Evolutionary conservation across 2,888 invertebrate genomes (phyloP), one percentile per base, ranked within the genome.

Genomic region (Drosophila hamatofila): DNA sequence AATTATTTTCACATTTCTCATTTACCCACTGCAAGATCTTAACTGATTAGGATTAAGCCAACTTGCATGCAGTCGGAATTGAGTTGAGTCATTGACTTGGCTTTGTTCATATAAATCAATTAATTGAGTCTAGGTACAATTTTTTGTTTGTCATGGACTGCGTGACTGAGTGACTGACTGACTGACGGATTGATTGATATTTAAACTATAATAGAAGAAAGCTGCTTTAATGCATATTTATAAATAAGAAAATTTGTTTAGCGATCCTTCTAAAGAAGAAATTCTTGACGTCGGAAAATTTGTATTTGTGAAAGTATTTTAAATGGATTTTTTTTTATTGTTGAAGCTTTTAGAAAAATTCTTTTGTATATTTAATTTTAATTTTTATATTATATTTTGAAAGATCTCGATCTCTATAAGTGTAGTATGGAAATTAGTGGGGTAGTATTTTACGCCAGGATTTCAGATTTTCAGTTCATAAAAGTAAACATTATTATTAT

Each of bases 1-100:
- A 49, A 49, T 49, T 49, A 33, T 33, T 49, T 49, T 49, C 49
- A 49, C 49, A 49, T 49, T 49, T 49, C 12, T 30, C 49, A 49
- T 30, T 49, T 49, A 14, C 18, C 21, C 25, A 46, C 7, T 23
- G 27, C 49, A 14, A 18, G 33, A 49, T 18, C 49, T n/a, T 7
- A 14, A 8, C 49, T 21, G 14, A 14, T 33, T 33, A 8, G 7
- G 18, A 7, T 30, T 18, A 12, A 6, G 48, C 27, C 48, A 27
- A 11, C 48, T 30, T 48, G 44, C 12, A 23, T 16, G 44, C 16
- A 23, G 8, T 27, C 46, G 16, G 11, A 33, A 49, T 33, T 12
- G 3, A 30, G 48, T 21, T 3, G 49, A 33, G 49, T 49, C 49
- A 49, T 49, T 49, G 49, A 14, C 30, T 21, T 14, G 2, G 30